Evolutionary conservation across 2,113 vertebrate species (phyloP).

Genomic region (Gymnocephalus cernua): DNA sequence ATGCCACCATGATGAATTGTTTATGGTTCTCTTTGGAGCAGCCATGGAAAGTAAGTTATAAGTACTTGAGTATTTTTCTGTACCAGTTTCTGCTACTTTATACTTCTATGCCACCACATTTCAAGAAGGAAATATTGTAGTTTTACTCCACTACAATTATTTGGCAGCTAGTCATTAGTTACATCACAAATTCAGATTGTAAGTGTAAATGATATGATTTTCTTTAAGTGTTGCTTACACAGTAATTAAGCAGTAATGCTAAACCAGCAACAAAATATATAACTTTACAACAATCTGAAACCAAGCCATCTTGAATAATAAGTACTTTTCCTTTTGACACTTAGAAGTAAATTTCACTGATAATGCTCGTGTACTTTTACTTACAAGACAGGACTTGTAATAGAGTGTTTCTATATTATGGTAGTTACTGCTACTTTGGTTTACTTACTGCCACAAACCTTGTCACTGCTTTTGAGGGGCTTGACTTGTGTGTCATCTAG

Average conservation of each 20-base stretch:
- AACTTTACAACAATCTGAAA: background rate
- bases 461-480: background rate
- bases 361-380: background rate
- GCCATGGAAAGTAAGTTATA: conserved; percentile 3
- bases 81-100: background rate
- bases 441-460: too few relatives aligned
- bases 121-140: background rate
- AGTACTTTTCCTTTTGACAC: background rate
- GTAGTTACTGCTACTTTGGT: background rate
- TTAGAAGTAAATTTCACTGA: background rate
- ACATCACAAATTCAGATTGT: background rate
- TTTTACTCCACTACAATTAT: background rate
- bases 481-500: background rate
- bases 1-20: conserved; percentile 61
- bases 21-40: conserved; percentile 39
- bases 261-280: background rate
- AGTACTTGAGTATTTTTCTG: background rate
- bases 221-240: background rate
- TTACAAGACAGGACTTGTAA: background rate
- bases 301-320: background rate
- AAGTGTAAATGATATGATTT: background rate
- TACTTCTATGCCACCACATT: background rate
- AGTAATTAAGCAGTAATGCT: background rate
- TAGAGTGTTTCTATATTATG: background rate
- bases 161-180: background rate